Evolutionary conservation across 1,140 invertebrate species (phyloP).

Genomic region (Pristionchus pacificus): DNA sequence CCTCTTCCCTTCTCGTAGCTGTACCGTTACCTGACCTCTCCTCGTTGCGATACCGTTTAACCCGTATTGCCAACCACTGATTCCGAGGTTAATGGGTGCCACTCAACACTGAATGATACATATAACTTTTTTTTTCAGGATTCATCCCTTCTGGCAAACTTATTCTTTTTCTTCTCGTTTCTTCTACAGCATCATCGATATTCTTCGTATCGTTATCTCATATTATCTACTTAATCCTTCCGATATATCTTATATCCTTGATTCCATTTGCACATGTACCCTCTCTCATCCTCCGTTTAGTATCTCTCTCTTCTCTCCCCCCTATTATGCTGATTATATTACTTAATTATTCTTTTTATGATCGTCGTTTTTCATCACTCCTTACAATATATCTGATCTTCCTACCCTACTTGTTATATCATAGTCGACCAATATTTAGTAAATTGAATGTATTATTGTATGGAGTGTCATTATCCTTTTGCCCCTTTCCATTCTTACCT

Average conservation of each 20-base stretch:
- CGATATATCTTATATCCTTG: constrained; percentile 60
- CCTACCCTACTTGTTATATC: not conserved
- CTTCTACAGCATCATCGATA: not conserved
- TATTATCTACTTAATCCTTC: constrained; percentile 67
- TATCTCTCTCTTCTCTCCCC: not conserved
- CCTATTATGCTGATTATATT: too few species aligned
- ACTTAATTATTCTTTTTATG: not conserved
- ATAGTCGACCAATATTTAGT: too few species aligned
- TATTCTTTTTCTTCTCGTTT: not conserved
- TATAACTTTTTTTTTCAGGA: not conserved
- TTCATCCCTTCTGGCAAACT: not conserved
- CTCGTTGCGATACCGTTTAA: too few species aligned
- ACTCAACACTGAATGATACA: not conserved
- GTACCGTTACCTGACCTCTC: too few species aligned
- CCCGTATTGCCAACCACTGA: too few species aligned
- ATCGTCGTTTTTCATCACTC: not conserved
- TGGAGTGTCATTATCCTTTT: constrained; percentile 1
- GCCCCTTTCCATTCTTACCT: constrained; percentile 13
- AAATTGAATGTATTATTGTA: not conserved
- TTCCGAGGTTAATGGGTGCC: too few species aligned
- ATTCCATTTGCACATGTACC: constrained; percentile 33
- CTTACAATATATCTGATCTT: constrained; percentile 2
- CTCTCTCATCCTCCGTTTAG: not conserved
- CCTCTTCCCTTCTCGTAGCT: too few species aligned
- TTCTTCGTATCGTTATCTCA: constrained; percentile 64